These are phyloP conservation scores for Heteromurus nitidus DNA, from an alignment of 2,888 invertebrate genomes.

Conservation along the genomic window DNA sequence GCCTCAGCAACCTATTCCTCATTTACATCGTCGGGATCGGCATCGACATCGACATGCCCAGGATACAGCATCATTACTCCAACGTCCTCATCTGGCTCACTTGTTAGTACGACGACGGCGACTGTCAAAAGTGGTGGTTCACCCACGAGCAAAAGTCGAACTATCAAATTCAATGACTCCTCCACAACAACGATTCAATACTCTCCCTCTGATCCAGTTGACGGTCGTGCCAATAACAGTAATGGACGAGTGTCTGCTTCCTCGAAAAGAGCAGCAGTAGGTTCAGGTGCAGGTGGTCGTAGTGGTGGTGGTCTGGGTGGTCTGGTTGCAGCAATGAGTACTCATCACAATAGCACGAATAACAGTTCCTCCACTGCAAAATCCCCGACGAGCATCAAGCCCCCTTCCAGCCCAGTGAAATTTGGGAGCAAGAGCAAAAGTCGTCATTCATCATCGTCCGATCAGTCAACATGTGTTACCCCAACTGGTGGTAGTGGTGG, in stretches of 20 bases:
- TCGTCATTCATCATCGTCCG: conserved; percentile 56
- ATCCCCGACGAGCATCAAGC: conserved; percentile 41
- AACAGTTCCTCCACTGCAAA: conserved; percentile 30
- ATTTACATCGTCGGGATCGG: not conserved
- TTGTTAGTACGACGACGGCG: conserved; percentile 1
- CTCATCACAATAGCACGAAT: conserved; percentile 44
- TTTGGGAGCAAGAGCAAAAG: conserved; percentile 55
- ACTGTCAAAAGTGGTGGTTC: conserved; percentile 32
- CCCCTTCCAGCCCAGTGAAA: conserved; percentile 54
- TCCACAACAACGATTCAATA: not conserved
- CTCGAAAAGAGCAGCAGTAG: not conserved
- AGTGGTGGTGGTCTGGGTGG: not conserved
- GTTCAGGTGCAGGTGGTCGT: not conserved
- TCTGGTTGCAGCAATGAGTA: conserved; percentile 35
- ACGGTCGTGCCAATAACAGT: conserved; percentile 10
- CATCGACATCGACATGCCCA: conserved; percentile 30
- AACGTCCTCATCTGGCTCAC: not conserved
- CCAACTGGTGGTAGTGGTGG: conserved; percentile 59
- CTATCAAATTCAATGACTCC: conserved; percentile 33
- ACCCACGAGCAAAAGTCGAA: conserved; percentile 22
- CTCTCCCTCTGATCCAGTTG: not conserved
- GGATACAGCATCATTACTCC: conserved; percentile 16
- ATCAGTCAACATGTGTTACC: conserved; percentile 52
- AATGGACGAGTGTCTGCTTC: not conserved
- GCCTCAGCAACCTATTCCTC: not conserved